Evolutionary conservation across 2,797 vertebrate genomes (phyloP).

Genomic region (Platalea minor): DNA sequence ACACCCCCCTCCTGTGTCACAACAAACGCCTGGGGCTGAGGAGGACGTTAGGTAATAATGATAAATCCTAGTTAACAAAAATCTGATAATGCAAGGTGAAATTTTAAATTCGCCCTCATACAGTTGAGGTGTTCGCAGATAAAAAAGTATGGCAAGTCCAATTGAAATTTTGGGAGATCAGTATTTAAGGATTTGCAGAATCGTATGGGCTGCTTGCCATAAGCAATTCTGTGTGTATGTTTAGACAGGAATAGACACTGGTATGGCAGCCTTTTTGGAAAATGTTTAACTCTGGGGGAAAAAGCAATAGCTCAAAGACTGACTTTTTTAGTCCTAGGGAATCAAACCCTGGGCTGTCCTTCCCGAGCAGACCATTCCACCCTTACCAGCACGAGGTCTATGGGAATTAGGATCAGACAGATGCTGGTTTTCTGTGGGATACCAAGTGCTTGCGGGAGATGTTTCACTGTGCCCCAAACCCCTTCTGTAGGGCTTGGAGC

Average conservation of each 20-base stretch:
- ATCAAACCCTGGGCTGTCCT: not conserved
- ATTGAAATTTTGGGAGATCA: not conserved
- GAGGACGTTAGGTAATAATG: not conserved
- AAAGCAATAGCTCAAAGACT: not conserved
- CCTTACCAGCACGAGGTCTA: not conserved
- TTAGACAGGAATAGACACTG: not conserved
- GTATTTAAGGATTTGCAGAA: not conserved
- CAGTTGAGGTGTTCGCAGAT: not conserved
- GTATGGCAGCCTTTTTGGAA: not conserved
- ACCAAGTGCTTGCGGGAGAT: not conserved
- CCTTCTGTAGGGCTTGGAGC: not conserved
- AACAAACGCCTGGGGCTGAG: not conserved
- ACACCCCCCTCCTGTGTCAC: too few species aligned
- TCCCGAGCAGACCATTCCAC: not conserved
- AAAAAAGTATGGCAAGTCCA: not conserved
- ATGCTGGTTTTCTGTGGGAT: not conserved
- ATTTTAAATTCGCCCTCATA: not conserved
- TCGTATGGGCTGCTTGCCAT: not conserved
- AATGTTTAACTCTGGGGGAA: fast-evolving
- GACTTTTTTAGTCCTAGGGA: not conserved
- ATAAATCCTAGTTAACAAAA: not conserved
- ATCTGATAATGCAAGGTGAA: not conserved
- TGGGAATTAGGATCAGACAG: not conserved
- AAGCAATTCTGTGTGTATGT: not conserved
- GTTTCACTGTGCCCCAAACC: not conserved